Evolutionary conservation across 1,140 invertebrate species (phyloP).

Genomic region (Macrotrachela quadricornifera): DNA sequence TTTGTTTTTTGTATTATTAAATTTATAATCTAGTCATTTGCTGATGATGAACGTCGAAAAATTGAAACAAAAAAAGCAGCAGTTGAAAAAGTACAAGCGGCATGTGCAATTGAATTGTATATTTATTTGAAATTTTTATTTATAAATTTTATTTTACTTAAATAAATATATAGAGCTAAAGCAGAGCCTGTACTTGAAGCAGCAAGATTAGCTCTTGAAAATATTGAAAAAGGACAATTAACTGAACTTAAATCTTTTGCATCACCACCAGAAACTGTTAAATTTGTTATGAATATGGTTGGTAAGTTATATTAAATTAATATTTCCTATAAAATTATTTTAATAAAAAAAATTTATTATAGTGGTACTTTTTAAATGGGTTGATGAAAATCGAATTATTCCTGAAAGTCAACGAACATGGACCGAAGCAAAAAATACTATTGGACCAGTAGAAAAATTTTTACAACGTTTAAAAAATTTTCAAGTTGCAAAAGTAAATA

Average conservation of each 20-base stretch:
- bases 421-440: constrained; percentile 66
- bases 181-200: constrained; percentile 56
- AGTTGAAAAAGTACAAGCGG: not conserved
- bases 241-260: constrained; percentile 70
- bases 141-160: too few species aligned
- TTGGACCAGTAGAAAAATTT: constrained; percentile 53
- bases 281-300: constrained; percentile 49
- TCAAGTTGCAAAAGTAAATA: constrained; percentile 88
- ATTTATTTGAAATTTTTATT: too few species aligned
- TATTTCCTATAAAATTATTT: too few species aligned
- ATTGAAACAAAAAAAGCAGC: not conserved
- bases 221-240: constrained; percentile 65
- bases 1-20: too few species aligned
- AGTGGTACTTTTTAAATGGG: too few species aligned
- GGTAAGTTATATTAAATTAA: not conserved
- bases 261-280: constrained; percentile 62
- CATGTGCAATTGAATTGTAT: not conserved
- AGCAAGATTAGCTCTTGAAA: constrained; percentile 50
- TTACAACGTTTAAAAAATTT: constrained; percentile 64
- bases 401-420: constrained; percentile 31
- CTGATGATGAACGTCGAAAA: not conserved
- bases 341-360: too few species aligned
- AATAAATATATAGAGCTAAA: constrained; percentile 27
- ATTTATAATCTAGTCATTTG: not conserved
- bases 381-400: too few species aligned